Base-by-base conservation (phyloP, 1,140 invertebrate genomes). In the Drosophila nikananu region DNA sequence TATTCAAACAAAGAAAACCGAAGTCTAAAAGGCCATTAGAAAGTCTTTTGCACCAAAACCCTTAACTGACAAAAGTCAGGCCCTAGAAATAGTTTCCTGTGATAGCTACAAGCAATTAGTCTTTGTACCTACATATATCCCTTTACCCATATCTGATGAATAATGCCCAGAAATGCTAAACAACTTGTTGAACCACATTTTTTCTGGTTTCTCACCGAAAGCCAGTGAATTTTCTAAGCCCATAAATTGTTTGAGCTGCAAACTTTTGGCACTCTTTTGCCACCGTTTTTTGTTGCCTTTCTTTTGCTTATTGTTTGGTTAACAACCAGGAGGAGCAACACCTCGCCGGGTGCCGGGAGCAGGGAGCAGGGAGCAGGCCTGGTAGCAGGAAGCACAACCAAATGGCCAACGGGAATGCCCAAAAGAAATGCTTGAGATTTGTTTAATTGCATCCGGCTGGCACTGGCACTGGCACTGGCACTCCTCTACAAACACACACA, bases 391-490 rank as follows among this genome's bases (percentile, higher is more conserved):
- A 42, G 44, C 9, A 23, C 42, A 52, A 3, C 41, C 54, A 77
- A 67, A 60, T 60, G 52, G 73, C 73, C 73, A 80, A 67, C 60
- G 30, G 49, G 70, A 90, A 84, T 77, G 77, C 65, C 61, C 77
- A 77, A 48, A 52, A 55, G 49, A 77, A 90, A 90, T 90, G 76
- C 82, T 80, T 81, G 63, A 90, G 86, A 90, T 90, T 90, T 90
- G 81, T 86, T 90, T 91, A 90, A 81, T 90, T 90, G 65, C 82
- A 86, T 90, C 86, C 86, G 86, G 86, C 62, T 82, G 48, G 32
- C 32, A 12, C 32, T 30, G 25, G 49, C 42, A 12, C 32, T 30
- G 25, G 49, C 42, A 35, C 23, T 46, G 44, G 55, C 62, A 32
- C 23, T 27, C 10, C n/a, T 30, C 27, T 25, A 17, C 46, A 17